phyloP scores from a whole-genome alignment of 2,888 invertebrate genomes.

The Parnassius smintheus region DNA sequence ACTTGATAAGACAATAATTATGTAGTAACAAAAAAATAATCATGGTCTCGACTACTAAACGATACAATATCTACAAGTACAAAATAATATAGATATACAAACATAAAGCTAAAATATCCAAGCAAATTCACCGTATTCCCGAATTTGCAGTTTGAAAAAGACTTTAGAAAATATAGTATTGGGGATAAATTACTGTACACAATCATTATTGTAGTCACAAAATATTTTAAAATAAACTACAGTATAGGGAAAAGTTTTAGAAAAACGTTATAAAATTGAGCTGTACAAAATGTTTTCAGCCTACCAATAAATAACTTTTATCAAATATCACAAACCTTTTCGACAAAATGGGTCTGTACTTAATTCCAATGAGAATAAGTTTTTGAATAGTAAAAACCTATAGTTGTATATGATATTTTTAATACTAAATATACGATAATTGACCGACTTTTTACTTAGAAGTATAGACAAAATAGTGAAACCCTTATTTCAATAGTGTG shows the following conservation, averaged over 20 bases:
- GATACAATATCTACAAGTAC: too few relatives aligned
- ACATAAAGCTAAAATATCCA: neutral
- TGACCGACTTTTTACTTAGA: neutral
- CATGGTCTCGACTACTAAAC: too few relatives aligned
- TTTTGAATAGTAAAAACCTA: neutral
- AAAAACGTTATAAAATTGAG: neutral
- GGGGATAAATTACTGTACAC: neutral
- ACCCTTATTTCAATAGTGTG: too few relatives aligned
- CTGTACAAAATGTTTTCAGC: neutral
- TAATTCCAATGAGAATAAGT: neutral
- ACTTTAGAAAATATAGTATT: neutral
- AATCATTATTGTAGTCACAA: neutral
- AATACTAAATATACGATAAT: neutral
- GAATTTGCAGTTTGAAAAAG: neutral
- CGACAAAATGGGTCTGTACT: neutral
- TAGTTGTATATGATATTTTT: neutral
- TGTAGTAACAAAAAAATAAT: too few relatives aligned
- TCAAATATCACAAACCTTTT: neutral
- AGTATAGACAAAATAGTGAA: neutral
- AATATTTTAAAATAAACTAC: neutral
- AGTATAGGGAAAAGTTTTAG: neutral
- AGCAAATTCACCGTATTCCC: neutral
- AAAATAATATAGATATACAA: too few relatives aligned
- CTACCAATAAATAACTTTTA: neutral
- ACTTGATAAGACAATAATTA: too few relatives aligned